These are phyloP conservation scores for Calidris pugnax DNA, from an alignment of 2,113 vertebrate species.

Conservation along the genomic window DNA sequence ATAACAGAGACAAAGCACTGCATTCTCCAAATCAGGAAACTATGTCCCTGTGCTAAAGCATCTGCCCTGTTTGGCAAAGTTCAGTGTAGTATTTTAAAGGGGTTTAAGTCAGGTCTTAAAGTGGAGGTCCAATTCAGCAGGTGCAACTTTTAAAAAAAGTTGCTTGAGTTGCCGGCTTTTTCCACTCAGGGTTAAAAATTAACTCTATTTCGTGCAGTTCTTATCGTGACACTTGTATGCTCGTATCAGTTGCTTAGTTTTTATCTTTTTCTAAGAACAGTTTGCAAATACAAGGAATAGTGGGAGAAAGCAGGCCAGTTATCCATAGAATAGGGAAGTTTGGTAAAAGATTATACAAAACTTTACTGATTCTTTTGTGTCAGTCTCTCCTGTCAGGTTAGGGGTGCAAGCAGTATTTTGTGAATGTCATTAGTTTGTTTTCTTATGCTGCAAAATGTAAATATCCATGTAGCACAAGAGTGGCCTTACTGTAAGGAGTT, in stretches of 20 bases:
- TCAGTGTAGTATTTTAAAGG: neutral
- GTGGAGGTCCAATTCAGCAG: fast-evolving
- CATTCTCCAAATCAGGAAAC: neutral
- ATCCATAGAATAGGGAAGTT: neutral
- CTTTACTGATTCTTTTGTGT: neutral
- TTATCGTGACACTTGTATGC: neutral
- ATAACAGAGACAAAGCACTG: neutral
- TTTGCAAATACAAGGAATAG: neutral
- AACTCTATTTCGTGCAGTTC: neutral
- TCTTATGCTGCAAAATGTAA: neutral
- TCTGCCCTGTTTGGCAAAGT: neutral
- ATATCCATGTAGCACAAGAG: neutral
- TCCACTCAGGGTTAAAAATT: neutral
- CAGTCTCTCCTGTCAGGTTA: neutral
- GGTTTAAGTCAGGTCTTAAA: neutral
- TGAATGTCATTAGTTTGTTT: neutral
- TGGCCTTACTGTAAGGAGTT: neutral
- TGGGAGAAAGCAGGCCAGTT: neutral
- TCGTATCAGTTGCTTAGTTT: neutral
- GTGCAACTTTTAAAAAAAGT: neutral
- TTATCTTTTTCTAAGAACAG: neutral
- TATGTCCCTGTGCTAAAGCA: neutral
- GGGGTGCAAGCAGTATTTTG: neutral
- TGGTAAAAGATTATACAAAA: neutral
- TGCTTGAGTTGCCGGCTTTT: neutral